Conservation (phyloP, 2,797 vertebrate genomes). For the Anguilla obscura region DNA sequence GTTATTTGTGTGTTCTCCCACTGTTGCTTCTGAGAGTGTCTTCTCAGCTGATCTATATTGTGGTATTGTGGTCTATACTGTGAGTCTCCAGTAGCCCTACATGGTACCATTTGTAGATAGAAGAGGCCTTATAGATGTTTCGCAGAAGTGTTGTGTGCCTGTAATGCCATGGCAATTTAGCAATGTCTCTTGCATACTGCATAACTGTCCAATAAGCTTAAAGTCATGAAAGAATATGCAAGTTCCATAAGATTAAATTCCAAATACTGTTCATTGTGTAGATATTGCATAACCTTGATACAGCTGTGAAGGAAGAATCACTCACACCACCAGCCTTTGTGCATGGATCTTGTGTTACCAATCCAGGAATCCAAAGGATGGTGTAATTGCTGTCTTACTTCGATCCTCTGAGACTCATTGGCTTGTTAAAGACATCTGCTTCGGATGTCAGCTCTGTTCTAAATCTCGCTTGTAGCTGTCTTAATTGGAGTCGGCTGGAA, state of each 20-base stretch:
- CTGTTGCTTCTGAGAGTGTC: neutral
- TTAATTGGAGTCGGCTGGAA: conserved; percentile 36
- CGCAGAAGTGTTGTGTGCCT: neutral
- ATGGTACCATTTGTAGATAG: neutral
- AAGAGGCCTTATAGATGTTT: neutral
- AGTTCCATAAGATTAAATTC: neutral
- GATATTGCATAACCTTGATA: neutral
- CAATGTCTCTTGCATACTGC: neutral
- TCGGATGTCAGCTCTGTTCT: conserved; percentile 31
- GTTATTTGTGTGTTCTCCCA: neutral
- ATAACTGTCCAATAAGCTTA: neutral
- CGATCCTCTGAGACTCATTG: conserved; percentile 37
- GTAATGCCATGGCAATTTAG: neutral
- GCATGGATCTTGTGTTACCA: conserved; percentile 19
- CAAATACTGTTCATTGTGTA: neutral
- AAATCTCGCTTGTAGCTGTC: conserved; percentile 33
- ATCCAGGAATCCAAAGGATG: conserved; percentile 13
- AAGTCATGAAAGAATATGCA: neutral
- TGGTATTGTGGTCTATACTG: neutral
- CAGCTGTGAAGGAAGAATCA: conserved; percentile 2
- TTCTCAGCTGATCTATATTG: neutral
- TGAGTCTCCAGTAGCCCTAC: neutral
- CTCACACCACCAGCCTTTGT: neutral
- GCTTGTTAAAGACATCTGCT: conserved; percentile 39
- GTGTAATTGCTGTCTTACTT: conserved; percentile 28